Conservation (phyloP, 1,140 invertebrate genomes). For the Zaprionus kolodkinae region DNA sequence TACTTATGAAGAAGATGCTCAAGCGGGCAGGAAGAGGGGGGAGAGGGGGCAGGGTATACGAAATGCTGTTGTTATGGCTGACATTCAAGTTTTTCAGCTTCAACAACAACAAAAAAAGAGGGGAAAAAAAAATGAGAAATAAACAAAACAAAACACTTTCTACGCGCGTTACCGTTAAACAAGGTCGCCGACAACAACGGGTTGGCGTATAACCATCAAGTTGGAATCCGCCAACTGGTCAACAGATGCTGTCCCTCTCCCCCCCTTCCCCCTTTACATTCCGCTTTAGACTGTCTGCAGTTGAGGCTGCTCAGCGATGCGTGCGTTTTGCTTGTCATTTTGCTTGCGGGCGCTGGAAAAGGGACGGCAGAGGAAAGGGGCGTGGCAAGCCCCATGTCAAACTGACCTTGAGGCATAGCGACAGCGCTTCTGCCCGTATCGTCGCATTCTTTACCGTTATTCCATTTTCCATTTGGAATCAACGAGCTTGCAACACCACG, state of each 20-base stretch:
- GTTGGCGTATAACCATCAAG: conserved; percentile 23
- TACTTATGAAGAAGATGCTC: conserved; percentile 5
- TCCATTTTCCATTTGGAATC: conserved; percentile 21
- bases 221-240: conserved; percentile 55
- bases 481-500: conserved; percentile 30
- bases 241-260: conserved; percentile 7
- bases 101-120: conserved; percentile 39
- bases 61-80: conserved; percentile 43
- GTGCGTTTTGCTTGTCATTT: conserved; percentile 52
- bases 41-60: background rate
- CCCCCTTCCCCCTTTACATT: background rate
- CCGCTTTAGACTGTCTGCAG: background rate
- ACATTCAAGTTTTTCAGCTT: conserved; percentile 63
- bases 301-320: conserved; percentile 36
- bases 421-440: conserved; percentile 20
- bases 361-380: background rate
- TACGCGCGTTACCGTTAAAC: conserved; percentile 80
- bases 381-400: background rate
- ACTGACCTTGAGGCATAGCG: conserved; percentile 43
- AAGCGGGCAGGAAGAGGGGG: background rate
- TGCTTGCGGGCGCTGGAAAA: background rate
- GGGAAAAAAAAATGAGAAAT: conserved; percentile 24
- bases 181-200: conserved; percentile 65
- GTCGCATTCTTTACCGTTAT: conserved; percentile 53
- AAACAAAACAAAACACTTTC: conserved; percentile 76